A percentile compares a stretch with the other conserved stretches of the same genome.
These are phyloP conservation scores for Papilio machaon DNA, from an alignment of 1,140 invertebrate species.

Conservation along the genomic window DNA sequence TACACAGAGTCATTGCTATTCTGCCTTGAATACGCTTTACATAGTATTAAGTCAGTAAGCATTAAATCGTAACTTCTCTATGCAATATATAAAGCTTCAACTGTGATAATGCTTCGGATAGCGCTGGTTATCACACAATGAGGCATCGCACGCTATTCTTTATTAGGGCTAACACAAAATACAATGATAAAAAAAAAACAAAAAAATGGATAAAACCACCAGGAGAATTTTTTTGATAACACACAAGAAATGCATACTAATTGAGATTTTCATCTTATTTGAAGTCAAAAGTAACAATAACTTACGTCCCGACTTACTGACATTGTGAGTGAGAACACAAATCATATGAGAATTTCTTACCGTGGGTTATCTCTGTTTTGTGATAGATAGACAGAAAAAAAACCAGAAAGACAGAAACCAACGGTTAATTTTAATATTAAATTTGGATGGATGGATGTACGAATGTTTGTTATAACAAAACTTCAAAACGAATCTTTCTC, in stretches of 20 bases:
- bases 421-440: no score
- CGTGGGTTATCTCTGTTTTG: no score
- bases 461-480: neutral
- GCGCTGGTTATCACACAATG: neutral
- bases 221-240: no score
- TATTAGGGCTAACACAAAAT: neutral
- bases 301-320: no score
- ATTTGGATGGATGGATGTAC: neutral
- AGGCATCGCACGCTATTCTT: constrained; percentile 8
- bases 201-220: no score
- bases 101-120: neutral
- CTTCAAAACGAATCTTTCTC: neutral
- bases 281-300: no score
- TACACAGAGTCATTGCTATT: neutral
- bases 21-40: neutral
- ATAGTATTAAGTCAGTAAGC: neutral
- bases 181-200: neutral
- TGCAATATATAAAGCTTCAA: neutral
- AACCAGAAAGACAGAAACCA: no score
- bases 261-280: no score
- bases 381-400: no score
- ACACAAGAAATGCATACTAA: no score
- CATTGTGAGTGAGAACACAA: no score
- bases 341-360: no score
- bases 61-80: neutral